Evolutionary conservation across 2,113 vertebrate species (phyloP), one percentile per base, ranked within the genome.

Genomic region (Polypterus bichir): DNA sequence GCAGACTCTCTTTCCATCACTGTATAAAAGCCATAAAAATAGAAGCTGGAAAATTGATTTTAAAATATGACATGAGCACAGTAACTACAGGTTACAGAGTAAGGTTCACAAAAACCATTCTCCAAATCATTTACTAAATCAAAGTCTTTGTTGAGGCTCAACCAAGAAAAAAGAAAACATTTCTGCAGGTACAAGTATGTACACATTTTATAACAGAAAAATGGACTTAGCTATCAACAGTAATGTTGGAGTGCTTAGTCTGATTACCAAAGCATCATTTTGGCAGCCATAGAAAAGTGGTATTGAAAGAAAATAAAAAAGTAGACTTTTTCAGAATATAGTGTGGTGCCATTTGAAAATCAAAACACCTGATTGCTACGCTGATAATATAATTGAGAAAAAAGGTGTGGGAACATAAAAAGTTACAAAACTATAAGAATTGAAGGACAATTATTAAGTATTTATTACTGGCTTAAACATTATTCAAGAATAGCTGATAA

Each of bases 211-310:
- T 27, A 49, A 27, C 44, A 10, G 58, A 27, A 55, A 49, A 5
- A 46, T 44, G 49, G 53, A 5, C 48, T 11, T 45, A 6, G 7
- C 49, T 11, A 46, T 53, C 45, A 53, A 46, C 57, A 54, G 49
- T 44, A 5, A 54, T 64, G 47, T 58, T 57, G 53, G 57, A 59
- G 45, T 58, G 48, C 48, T 59, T 64, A 49, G 48, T 47, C 46
- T 65, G 10, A n/a, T 46, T 44, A 11, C 54, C 44, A 44, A 53
- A 5, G 44, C 47, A 2, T 62, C 45, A 3, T 10, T 46, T 9
- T 54, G 62, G 45, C 65, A 57, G 46, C 65, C 62, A 49, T 57
- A 27, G 48, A 48, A 62, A 62, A 62, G 57, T 47, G 27, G 57
- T 59, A 46, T 46, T 44, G 49, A 62, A 62, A 62, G 56, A 59